Percentiles rank a stretch among this genome's conserved stretches.
Conservation (phyloP, 2,113 vertebrate species). For the Serilophus lunatus region DNA sequence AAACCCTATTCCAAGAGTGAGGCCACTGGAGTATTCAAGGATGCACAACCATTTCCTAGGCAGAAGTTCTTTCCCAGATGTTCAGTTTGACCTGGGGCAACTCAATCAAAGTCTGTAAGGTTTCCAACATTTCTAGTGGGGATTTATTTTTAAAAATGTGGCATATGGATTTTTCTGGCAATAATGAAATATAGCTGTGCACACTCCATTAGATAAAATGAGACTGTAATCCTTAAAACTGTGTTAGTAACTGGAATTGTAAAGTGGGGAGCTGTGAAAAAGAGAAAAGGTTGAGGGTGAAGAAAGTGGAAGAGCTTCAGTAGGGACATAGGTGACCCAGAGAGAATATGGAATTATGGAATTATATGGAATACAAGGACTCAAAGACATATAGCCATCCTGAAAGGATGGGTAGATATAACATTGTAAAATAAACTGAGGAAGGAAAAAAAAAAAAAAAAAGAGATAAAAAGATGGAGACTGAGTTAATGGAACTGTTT, state of each 20-base stretch:
- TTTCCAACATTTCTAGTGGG: conserved; percentile 72
- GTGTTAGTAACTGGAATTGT: not conserved
- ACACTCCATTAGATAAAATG: conserved; percentile 61
- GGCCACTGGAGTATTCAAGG: conserved; percentile 68
- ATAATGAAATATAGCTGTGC: conserved; percentile 49
- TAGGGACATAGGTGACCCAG: not conserved
- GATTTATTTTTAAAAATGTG: conserved; percentile 71
- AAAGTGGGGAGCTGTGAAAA: not conserved
- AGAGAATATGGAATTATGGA: not conserved
- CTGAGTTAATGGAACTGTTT: not conserved
- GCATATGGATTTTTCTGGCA: conserved; percentile 76
- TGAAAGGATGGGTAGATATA: not conserved
- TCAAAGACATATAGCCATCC: not conserved
- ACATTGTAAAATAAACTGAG: not conserved
- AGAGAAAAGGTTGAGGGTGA: not conserved
- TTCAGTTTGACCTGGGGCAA: conserved; percentile 76
- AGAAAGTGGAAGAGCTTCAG: not conserved
- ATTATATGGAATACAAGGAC: not conserved
- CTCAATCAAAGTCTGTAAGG: conserved; percentile 76
- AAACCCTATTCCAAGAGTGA: conserved; percentile 48
- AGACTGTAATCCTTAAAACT: conserved; percentile 33
- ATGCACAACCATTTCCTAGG: conserved; percentile 65
- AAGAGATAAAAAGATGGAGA: not conserved
- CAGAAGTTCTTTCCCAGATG: conserved; percentile 77
- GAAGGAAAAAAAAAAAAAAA: not conserved